Base-by-base conservation (phyloP, 2,113 vertebrate genomes). In the Scomber scombrus region DNA sequence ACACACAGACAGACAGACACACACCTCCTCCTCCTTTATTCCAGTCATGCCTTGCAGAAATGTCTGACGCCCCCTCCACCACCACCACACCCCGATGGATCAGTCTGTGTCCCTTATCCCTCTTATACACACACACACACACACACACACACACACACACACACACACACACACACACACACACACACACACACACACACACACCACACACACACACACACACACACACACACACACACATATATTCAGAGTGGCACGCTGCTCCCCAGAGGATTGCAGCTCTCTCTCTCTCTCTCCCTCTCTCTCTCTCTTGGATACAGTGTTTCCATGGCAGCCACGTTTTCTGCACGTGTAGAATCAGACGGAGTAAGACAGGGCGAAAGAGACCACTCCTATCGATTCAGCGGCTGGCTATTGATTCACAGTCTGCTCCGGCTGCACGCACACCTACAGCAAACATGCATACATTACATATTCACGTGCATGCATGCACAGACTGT, bases 241-340 rank as follows among this genome's bases (percentile, higher is more conserved):
- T 50, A 66, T 52, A 57, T 47, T 40, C 29, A 43, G 18, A 71
- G 7, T 43, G 66, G 62, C 74, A 63, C 40, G 57, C 82, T 65
- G 70, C 66, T 88, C 89, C 88, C 82, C 52, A 71, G 82, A 2
- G 82, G 68, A 87, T 89, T 87, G 71, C 82, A 88, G 69, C 84
- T 26, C 87, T 81, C 61, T 63, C 64, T 70, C 72, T 67, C 81
- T 90, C 90, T 92, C 84, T 84, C 23, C 3, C 23, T 26, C 87
- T 81, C 61, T 63, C 64, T 70, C 72, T 67, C 81, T 90, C 90
- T 92, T 89, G 86, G 91, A 93, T 91, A 93, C 92, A 86, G 84
- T 87, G 93, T 94, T 94, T 77, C 93, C 93, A 93, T 93, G 92
- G 91, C 90, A 93, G 90, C 92, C 88, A 93, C 85, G 85, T 92